A percentile compares a stretch with the other conserved stretches of the same genome.
These are phyloP conservation scores for Ceuthmochares aereus DNA, from an alignment of 2,113 vertebrate species.

Conservation along the genomic window DNA sequence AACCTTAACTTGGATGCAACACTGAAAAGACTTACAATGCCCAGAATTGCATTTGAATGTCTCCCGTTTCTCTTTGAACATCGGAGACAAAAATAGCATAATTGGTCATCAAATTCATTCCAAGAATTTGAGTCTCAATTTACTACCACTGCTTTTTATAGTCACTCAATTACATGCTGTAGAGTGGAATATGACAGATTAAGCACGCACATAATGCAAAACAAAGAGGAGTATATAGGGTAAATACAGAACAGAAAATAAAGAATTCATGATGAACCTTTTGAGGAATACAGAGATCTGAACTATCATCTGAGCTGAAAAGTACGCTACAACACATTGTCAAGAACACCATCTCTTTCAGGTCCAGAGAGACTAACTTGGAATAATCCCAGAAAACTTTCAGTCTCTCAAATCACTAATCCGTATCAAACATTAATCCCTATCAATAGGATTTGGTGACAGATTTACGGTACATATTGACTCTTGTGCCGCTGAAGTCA, in stretches of 20 bases:
- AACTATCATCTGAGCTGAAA: not conserved
- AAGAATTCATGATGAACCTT: not conserved
- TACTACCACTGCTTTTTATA: slow-evolving; percentile 13
- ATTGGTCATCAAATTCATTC: not conserved
- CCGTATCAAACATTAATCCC: not conserved
- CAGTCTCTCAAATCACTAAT: not conserved
- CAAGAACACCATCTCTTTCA: not conserved
- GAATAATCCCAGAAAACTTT: not conserved
- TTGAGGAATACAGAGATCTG: not conserved
- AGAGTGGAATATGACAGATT: not conserved
- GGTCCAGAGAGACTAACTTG: not conserved
- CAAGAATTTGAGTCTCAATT: not conserved
- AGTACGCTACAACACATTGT: not conserved
- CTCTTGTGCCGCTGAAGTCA: not conserved
- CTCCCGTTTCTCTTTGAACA: not conserved
- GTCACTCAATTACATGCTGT: not conserved
- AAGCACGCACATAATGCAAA: not conserved
- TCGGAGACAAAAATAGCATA: slow-evolving; percentile 8
- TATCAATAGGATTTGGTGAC: not conserved
- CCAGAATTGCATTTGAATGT: not conserved
- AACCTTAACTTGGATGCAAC: not conserved
- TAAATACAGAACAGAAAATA: not conserved
- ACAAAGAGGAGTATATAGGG: not conserved
- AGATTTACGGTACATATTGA: not conserved
- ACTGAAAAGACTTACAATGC: not conserved